Evolutionary conservation across 1,140 invertebrate genomes (phyloP), one percentile per base, ranked within the genome.

Genomic region (Drosophila orosa): DNA sequence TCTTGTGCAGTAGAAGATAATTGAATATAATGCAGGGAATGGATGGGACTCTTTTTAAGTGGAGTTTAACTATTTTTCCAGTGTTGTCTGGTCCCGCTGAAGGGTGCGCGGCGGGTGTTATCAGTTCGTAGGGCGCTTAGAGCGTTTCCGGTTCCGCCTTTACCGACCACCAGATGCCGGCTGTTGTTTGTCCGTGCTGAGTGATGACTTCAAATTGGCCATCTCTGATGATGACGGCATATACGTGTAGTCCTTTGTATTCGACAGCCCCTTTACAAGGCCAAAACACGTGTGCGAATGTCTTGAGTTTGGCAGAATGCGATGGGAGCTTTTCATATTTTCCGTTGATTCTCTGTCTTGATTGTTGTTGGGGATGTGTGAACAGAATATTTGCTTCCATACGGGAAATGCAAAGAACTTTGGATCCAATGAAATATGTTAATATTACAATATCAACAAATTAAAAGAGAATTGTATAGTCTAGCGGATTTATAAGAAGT

Each of bases 141-240:
- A 56, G 44, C 52, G 33, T 54, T 74, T 65, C 73, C 73, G 73
- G 54, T 76, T 58, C 65, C 54, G 52, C 35, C 48, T 76, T 48
- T 19, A 69, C 74, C 55, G 35, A 69, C 74, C 74, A 47, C 42
- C 71, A 22, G 54, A 35, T 54, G 33, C 57, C 50, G 74, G 35
- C 50, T 50, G 63, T 87, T 89, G 84, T 87, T 87, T 87, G 83
- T 89, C 83, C 72, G 84, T 63, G 52, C 61, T 83, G 83, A 87
- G 84, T 83, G 83, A 87, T 87, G 83, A 83, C 76, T 83, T 89
- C 84, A 87, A 87, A 87, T 87, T 83, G 83, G 83, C 79, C 84
- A 74, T 76, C 75, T 78, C 73, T 76, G 66, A 79, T 80, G 83
- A 74, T 67, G 84, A 69, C 74, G 73, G 74, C 62, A 54, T 50